Evolutionary conservation across 1,140 invertebrate genomes (phyloP).

Genomic region (Heliconius eleuchia): DNA sequence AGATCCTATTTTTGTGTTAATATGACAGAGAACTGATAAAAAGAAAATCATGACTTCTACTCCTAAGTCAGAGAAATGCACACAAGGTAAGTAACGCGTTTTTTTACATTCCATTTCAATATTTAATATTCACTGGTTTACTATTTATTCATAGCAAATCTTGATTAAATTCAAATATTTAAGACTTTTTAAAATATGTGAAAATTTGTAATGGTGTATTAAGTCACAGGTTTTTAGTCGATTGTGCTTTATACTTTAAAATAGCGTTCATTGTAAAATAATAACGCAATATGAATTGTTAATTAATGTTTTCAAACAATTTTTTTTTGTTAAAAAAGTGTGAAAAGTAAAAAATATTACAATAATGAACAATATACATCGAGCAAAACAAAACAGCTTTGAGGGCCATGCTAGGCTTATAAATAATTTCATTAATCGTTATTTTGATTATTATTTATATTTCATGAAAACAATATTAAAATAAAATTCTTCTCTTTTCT

Average conservation of each 20-base stretch:
- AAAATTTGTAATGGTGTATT: neutral
- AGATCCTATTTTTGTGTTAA: constrained; percentile 56
- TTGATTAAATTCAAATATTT: neutral
- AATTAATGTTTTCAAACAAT: neutral
- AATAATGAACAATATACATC: neutral
- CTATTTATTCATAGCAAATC: neutral
- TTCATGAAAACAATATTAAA: too few species aligned
- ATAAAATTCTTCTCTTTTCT: too few species aligned
- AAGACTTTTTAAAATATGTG: neutral
- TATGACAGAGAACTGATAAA: constrained; percentile 62
- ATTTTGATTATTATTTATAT: neutral
- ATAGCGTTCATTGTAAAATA: constrained; percentile 8
- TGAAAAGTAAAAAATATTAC: neutral
- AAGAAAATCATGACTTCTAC: constrained; percentile 74
- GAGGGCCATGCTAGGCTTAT: neutral
- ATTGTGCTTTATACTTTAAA: neutral
- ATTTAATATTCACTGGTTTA: neutral
- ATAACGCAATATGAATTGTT: neutral
- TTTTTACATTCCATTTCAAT: neutral
- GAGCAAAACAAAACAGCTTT: neutral
- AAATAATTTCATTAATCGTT: neutral
- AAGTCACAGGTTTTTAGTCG: neutral
- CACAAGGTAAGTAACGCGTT: constrained; percentile 62
- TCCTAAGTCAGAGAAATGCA: constrained; percentile 76
- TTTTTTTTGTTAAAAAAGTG: neutral